Evolutionary conservation across 2,888 invertebrate species (phyloP), one percentile per base, ranked within the genome.

Genomic region (Protonemura montana): DNA sequence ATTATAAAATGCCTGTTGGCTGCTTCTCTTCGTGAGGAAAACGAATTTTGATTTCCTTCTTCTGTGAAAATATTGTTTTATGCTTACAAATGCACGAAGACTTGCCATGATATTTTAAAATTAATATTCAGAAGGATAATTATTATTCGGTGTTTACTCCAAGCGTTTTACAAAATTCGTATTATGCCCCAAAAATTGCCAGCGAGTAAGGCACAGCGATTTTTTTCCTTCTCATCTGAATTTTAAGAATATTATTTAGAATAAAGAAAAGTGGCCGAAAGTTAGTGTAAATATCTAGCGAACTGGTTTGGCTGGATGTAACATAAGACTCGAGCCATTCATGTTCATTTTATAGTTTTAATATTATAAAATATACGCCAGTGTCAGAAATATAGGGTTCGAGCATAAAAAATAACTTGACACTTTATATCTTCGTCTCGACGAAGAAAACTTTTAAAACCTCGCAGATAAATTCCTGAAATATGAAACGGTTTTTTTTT

Each of bases 1-100:
- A 59, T 10, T 21, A 16, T 10, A 10, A 59, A 59, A 59, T 59
- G 59, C 59, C 59, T 59, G 7, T 59, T 21, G 59, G 59, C 59
- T 59, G 59, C 1, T 59, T 21, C 10, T 35, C 35, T 35, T 35
- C n/a, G n/a, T 35, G 35, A 35, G 3, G 35, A 35, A 35, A 35
- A 3, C 35, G 5, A 10, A 10, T 35, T 35, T 35, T 35, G 35
- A 3, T 35, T 35, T 35, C 35, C 77, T 77, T 77, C 2, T 25
- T 5, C n/a, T 77, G 28, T 13, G 30, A 30, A 82, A 35, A 82
- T 82, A 82, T 82, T 82, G 82, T 82, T 35, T 30, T 82, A 30
- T 3, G 29, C 29, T 82, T 29, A 29, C n/a, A 82, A 21, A 82
- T 82, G 6, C 59, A 59, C 3, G 59, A 13, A 2, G 59, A 59